Evolutionary conservation across 2,797 vertebrate genomes (phyloP).

Genomic region (Lithobates sylvaticus): DNA sequence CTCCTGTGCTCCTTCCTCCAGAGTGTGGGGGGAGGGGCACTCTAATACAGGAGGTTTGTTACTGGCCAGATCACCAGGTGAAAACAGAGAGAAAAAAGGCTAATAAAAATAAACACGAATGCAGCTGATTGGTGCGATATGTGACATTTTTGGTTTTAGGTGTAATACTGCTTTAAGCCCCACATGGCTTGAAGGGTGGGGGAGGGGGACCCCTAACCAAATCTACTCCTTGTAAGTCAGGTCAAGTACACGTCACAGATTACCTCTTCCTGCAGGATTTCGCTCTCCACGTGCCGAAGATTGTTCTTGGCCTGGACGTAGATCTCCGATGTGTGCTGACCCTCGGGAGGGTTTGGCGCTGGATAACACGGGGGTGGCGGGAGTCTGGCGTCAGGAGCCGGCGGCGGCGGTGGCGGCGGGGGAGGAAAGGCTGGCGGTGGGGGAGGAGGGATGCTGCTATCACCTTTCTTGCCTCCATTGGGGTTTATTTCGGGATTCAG

Average conservation of each 20-base stretch:
- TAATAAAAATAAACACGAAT: too few relatives aligned
- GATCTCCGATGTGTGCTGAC: conserved; percentile 80
- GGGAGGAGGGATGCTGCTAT: conserved; percentile 63
- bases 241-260: not conserved
- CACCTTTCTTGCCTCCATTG: conserved; percentile 64
- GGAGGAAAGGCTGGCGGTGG: conserved; percentile 76
- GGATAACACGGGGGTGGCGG: conserved; percentile 73
- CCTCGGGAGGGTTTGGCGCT: conserved; percentile 75
- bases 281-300: conserved; percentile 85
- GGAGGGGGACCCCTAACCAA: too few relatives aligned
- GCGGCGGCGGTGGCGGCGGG: conserved; percentile 25
- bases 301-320: conserved; percentile 92
- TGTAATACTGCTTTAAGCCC: too few relatives aligned
- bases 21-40: too few relatives aligned
- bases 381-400: conserved; percentile 62
- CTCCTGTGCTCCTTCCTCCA: too few relatives aligned
- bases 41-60: too few relatives aligned
- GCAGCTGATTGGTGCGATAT: too few relatives aligned
- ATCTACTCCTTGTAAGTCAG: too few relatives aligned
- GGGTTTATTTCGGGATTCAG: conserved; percentile 83
- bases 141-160: too few relatives aligned
- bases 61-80: too few relatives aligned
- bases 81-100: too few relatives aligned
- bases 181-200: too few relatives aligned
- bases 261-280: conserved; percentile 81